Evolutionary conservation across 2,113 vertebrate genomes (phyloP).

Genomic region (Hemiprocne comata): DNA sequence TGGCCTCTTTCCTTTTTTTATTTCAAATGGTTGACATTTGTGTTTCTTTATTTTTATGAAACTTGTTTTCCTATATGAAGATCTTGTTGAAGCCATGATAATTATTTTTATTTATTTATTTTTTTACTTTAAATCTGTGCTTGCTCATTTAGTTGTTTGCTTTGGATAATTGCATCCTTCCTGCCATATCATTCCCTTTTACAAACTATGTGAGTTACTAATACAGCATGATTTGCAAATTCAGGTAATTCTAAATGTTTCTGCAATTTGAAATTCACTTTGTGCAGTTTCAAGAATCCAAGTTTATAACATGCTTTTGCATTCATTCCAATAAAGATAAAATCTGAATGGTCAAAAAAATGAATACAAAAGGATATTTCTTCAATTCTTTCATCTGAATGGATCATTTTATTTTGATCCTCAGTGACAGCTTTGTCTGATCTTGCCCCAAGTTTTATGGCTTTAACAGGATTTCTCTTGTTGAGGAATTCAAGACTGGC

Average conservation of each 20-base stretch:
- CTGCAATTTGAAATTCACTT: slow-evolving; percentile 45
- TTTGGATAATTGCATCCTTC: slow-evolving; percentile 55
- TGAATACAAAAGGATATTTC: neutral
- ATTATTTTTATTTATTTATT: neutral
- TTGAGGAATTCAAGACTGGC: neutral
- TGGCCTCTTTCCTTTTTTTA: slow-evolving; percentile 4
- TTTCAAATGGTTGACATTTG: neutral
- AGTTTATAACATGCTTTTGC: slow-evolving; percentile 12
- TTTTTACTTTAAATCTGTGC: slow-evolving; percentile 40
- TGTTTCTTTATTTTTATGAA: slow-evolving; percentile 30
- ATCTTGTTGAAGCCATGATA: neutral
- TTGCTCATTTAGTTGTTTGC: slow-evolving; percentile 58
- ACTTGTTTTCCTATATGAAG: slow-evolving; percentile 13
- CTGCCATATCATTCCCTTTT: slow-evolving; percentile 45
- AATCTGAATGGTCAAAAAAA: neutral
- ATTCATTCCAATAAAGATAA: slow-evolving; percentile 11
- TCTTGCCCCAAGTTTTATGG: neutral
- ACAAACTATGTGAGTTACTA: slow-evolving; percentile 47
- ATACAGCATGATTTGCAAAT: slow-evolving; percentile 43
- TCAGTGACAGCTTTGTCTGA: neutral
- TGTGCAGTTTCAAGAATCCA: slow-evolving; percentile 9
- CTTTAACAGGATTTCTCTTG: neutral
- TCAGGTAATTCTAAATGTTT: slow-evolving; percentile 55
- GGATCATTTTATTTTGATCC: neutral
- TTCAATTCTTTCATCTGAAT: slow-evolving; percentile 7